Base-by-base conservation (phyloP, 2,888 invertebrate genomes). In the Cloeon dipterum region DNA sequence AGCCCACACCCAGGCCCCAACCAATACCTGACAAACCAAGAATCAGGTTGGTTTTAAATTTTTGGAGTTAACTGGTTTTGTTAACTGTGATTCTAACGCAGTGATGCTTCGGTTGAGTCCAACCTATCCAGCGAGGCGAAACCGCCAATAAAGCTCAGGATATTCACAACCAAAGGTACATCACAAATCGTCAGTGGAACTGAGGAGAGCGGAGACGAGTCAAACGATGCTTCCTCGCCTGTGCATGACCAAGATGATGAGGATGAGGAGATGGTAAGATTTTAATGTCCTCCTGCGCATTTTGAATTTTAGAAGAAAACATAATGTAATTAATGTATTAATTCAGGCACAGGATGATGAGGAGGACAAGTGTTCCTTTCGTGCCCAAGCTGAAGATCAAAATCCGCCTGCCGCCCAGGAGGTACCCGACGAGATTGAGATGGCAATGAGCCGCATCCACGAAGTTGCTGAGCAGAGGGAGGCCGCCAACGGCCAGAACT, bases 91-190 rank as follows among this genome's bases (percentile, higher is more conserved):
- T n/a, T n/a, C n/a, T n/a, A n/a, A n/a, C n/a, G n/a, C n/a, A n/a
- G n/a, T n/a, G n/a, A n/a, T n/a, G n/a, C n/a, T n/a, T n/a, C n/a
- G n/a, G n/a, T n/a, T n/a, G n/a, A n/a, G n/a, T n/a, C n/a, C n/a
- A n/a, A n/a, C n/a, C n/a, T n/a, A n/a, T n/a, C n/a, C n/a, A n/a
- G n/a, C n/a, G 58, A 60, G 45, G 29, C 16, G 16, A 72, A 77
- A 54, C 81, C 83, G 32, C 85, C 85, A 18, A 86, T 86, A 50
- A 83, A 85, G 38, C 60, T 86, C 43, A 67, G 85, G 58, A 86
- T 86, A 65, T 83, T 82, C 45, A 78, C 83, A 58, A 46, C 47
- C 26, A 46, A 47, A 26, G 74, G 68, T 11, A 70, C 68, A 14
- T 46, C 49, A 13, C 48, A 50, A 26, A 44, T 50, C 40, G 48